Percentiles rank a stretch among this genome's conserved stretches.
Evolutionary conservation across 2,797 vertebrate genomes (phyloP).

Genomic region (Lophius americanus): DNA sequence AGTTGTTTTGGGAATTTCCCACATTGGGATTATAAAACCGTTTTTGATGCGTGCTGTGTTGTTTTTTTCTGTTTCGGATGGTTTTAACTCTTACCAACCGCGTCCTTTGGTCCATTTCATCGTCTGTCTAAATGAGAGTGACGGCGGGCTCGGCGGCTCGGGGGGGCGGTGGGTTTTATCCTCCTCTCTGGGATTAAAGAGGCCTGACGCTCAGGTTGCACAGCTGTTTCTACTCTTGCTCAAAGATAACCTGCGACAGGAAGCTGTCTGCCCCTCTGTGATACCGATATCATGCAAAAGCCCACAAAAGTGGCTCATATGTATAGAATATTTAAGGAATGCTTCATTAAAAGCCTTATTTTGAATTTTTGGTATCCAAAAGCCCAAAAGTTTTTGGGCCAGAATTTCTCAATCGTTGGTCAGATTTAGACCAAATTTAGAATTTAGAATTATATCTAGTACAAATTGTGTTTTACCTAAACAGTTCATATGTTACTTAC

Average conservation of each 20-base stretch:
- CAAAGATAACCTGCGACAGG: conserved; percentile 70
- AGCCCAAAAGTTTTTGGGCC: no score
- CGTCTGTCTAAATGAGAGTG: conserved; percentile 58
- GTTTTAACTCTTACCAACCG: conserved; percentile 13
- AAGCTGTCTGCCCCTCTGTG: conserved; percentile 44
- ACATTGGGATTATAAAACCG: neutral
- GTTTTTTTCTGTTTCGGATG: conserved; percentile 17
- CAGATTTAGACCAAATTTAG: no score
- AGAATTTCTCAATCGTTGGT: no score
- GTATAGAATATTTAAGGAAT: no score
- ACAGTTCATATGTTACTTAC: no score
- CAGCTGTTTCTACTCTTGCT: conserved; percentile 70
- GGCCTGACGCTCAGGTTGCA: conserved; percentile 57
- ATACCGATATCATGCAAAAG: conserved; percentile 51
- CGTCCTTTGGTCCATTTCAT: conserved; percentile 46
- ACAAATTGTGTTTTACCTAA: no score
- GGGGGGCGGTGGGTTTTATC: conserved; percentile 7
- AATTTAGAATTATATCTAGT: no score
- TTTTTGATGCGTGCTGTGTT: conserved; percentile 1
- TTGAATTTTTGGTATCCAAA: no score
- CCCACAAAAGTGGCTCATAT: conserved; percentile 12
- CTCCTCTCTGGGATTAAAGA: conserved; percentile 72
- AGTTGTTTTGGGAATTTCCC: neutral
- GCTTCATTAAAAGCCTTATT: no score
- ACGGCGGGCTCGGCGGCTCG: conserved; percentile 46